A percentile compares a stretch with the other conserved stretches of the same genome.
Conservation (phyloP, 2,888 invertebrate species). For the Acanthococcus lagerstroemiae region DNA sequence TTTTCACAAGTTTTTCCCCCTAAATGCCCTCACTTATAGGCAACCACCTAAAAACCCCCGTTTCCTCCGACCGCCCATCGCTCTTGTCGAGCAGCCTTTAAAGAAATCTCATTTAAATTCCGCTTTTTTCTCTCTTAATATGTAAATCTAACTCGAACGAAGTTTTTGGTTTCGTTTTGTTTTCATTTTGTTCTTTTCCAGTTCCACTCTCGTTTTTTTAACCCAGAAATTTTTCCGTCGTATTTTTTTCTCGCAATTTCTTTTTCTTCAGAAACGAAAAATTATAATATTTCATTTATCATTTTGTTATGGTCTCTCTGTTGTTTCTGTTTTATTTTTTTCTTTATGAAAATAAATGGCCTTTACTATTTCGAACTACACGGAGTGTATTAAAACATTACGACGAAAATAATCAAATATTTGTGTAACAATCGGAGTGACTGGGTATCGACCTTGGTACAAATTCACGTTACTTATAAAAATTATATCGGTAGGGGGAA, state of each 20-base stretch:
- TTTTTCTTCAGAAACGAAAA: neutral
- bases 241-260: neutral
- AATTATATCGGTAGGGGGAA: too few species aligned
- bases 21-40: constrained; percentile 29
- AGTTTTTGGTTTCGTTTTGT: constrained; percentile 30
- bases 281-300: constrained; percentile 26
- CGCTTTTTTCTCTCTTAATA: constrained; percentile 22
- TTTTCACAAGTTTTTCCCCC: constrained; percentile 29
- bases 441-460: too few species aligned
- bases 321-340: neutral
- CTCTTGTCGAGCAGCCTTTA: constrained; percentile 23
- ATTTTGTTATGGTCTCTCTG: neutral
- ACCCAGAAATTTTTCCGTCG: constrained; percentile 5
- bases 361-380: too few species aligned
- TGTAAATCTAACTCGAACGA: constrained; percentile 27
- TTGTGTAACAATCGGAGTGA: too few species aligned
- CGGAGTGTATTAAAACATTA: too few species aligned
- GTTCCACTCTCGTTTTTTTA: neutral
- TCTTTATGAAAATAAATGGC: too few species aligned
- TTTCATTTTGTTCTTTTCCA: constrained; percentile 21
- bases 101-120: constrained; percentile 32
- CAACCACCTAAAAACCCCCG: constrained; percentile 25
- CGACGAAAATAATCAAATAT: too few species aligned
- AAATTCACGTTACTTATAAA: too few species aligned
- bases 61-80: neutral